phyloP scores from a whole-genome alignment of 2,888 invertebrate genomes.

The Hirtodrosophila cameraria region DNA sequence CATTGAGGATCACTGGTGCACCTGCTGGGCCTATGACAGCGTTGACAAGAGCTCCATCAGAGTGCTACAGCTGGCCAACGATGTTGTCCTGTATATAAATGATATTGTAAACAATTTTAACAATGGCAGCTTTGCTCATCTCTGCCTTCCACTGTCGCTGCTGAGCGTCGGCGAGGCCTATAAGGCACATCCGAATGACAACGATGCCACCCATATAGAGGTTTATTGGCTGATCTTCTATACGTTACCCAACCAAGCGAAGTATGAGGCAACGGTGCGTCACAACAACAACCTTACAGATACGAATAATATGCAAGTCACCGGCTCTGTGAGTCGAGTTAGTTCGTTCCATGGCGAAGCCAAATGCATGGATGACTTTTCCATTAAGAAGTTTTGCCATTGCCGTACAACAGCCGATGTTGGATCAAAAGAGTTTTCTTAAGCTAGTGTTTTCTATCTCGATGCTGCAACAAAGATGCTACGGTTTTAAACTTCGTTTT shows the following conservation, averaged over 20 bases:
- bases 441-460: no score
- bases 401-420: no score
- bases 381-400: slow-evolving; percentile 86
- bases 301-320: slow-evolving; percentile 83
- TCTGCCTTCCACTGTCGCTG: slow-evolving; percentile 86
- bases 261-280: slow-evolving; percentile 89
- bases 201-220: slow-evolving; percentile 45
- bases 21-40: slow-evolving; percentile 87
- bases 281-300: slow-evolving; percentile 70
- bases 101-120: slow-evolving; percentile 71
- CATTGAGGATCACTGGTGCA: slow-evolving; percentile 91
- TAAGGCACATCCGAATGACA: slow-evolving; percentile 75
- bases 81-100: slow-evolving; percentile 80
- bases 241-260: slow-evolving; percentile 88
- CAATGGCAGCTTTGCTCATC: slow-evolving; percentile 79
- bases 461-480: no score
- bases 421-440: no score
- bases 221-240: slow-evolving; percentile 89
- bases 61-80: slow-evolving; percentile 85
- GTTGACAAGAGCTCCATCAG: slow-evolving; percentile 84
- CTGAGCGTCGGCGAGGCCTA: slow-evolving; percentile 86
- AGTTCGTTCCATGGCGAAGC: slow-evolving; percentile 85
- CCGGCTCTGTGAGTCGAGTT: slow-evolving; percentile 87
- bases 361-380: slow-evolving; percentile 85
- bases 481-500: no score